These are phyloP conservation scores for Volucella zonaria DNA, from an alignment of 2,888 invertebrate genomes.

Conservation along the genomic window DNA sequence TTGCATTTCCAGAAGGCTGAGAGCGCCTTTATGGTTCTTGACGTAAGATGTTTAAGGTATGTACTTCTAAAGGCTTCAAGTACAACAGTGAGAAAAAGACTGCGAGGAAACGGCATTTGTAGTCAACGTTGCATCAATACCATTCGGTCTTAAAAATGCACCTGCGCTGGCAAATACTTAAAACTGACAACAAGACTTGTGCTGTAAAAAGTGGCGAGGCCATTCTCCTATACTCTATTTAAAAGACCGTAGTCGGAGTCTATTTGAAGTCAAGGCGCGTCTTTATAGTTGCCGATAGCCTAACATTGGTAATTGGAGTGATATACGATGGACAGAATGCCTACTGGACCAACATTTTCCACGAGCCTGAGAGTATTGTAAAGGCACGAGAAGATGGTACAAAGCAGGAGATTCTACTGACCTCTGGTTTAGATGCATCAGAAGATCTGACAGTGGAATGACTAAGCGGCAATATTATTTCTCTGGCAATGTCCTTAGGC, in stretches of 20 bases:
- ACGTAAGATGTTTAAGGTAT: too few relatives aligned
- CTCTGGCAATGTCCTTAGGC: slow-evolving; percentile 87
- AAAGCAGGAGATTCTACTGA: slow-evolving; percentile 85
- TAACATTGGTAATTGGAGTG: slow-evolving; percentile 86
- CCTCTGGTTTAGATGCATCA: slow-evolving; percentile 87
- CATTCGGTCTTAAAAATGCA: slow-evolving; percentile 85
- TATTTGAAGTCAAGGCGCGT: slow-evolving; percentile 84
- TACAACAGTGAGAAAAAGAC: slow-evolving; percentile 75
- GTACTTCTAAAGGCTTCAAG: slow-evolving; percentile 81
- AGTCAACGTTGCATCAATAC: slow-evolving; percentile 87
- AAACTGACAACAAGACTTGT: slow-evolving; percentile 84
- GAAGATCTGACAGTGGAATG: slow-evolving; percentile 91
- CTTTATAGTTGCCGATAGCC: slow-evolving; percentile 82
- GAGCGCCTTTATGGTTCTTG: too few relatives aligned
- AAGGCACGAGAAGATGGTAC: slow-evolving; percentile 86
- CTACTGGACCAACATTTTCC: slow-evolving; percentile 90
- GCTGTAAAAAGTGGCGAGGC: slow-evolving; percentile 86
- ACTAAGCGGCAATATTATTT: slow-evolving; percentile 92
- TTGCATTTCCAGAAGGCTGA: too few relatives aligned
- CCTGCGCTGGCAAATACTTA: slow-evolving; percentile 85
- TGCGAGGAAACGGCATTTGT: slow-evolving; percentile 86
- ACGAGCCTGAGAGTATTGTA: slow-evolving; percentile 88
- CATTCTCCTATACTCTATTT: slow-evolving; percentile 87
- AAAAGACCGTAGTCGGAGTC: slow-evolving; percentile 86
- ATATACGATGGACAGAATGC: slow-evolving; percentile 87